Conservation (phyloP, 2,113 vertebrate species). For the Ctenodactylus gundi region DNA sequence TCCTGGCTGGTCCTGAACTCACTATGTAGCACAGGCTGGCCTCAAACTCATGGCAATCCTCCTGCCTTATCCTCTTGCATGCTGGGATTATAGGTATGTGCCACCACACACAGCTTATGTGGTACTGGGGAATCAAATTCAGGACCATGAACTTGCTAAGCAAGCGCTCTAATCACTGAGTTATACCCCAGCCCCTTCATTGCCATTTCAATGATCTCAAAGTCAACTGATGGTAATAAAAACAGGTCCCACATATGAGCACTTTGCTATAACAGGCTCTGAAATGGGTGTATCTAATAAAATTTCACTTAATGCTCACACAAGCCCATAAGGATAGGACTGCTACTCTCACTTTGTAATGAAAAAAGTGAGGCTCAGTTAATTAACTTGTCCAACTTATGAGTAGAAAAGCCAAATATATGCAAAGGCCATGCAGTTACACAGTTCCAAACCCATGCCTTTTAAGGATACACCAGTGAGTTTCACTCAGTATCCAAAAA, state of each 20-base stretch:
- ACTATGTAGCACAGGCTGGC: too few relatives aligned
- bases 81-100: too few relatives aligned
- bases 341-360: not conserved
- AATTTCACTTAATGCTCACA: not conserved
- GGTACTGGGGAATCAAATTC: too few relatives aligned
- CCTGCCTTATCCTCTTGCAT: too few relatives aligned
- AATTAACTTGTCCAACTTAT: not conserved
- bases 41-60: too few relatives aligned
- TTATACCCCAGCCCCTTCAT: too few relatives aligned
- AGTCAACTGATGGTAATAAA: not conserved
- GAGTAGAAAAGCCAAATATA: not conserved
- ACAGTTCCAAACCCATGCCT: not conserved
- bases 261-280: not conserved
- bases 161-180: too few relatives aligned
- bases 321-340: not conserved
- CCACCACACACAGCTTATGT: too few relatives aligned
- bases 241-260: not conserved
- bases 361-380: not conserved
- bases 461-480: not conserved
- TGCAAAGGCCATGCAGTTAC: not conserved
- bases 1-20: too few relatives aligned
- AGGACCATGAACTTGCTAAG: too few relatives aligned
- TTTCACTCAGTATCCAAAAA: not conserved
- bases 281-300: not conserved
- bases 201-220: not conserved